Conservation (phyloP, 2,113 vertebrate species). For the Puntigrus tetrazona region DNA sequence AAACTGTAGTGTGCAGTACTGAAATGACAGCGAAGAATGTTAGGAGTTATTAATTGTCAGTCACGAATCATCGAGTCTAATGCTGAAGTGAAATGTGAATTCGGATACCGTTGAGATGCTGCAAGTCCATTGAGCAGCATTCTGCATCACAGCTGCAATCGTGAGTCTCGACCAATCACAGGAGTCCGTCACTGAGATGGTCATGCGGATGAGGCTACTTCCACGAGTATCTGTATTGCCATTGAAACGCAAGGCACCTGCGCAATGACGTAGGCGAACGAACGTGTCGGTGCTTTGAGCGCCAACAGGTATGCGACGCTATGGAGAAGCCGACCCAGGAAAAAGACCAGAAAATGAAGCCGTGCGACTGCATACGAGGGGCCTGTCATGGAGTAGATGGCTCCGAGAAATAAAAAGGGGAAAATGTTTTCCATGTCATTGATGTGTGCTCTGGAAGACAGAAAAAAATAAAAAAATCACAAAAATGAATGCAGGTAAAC, state of each 20-base stretch:
- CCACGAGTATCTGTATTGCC: conserved; percentile 86
- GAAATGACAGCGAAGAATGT: not conserved
- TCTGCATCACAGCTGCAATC: not conserved
- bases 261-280: conserved; percentile 82
- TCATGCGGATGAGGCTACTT: conserved; percentile 73
- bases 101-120: not conserved
- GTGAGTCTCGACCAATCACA: conserved; percentile 2
- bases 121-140: not conserved
- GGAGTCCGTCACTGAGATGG: not conserved
- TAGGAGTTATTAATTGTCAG: not conserved
- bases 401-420: conserved; percentile 93
- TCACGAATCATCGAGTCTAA: not conserved
- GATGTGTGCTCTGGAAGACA: conserved; percentile 81
- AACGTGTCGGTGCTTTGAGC: conserved; percentile 83
- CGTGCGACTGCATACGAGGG: conserved; percentile 79
- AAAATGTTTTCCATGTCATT: conserved; percentile 96
- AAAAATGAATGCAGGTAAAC: not conserved
- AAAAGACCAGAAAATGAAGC: conserved; percentile 87
- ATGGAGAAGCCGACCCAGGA: conserved; percentile 80
- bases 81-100: not conserved
- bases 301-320: conserved; percentile 83
- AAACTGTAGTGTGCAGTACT: not conserved
- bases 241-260: conserved; percentile 92
- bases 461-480: conserved; percentile 18
- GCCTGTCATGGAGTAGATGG: conserved; percentile 85